Evolutionary conservation across 2,888 invertebrate species (phyloP).

Genomic region (Bruchidius siliquastri): DNA sequence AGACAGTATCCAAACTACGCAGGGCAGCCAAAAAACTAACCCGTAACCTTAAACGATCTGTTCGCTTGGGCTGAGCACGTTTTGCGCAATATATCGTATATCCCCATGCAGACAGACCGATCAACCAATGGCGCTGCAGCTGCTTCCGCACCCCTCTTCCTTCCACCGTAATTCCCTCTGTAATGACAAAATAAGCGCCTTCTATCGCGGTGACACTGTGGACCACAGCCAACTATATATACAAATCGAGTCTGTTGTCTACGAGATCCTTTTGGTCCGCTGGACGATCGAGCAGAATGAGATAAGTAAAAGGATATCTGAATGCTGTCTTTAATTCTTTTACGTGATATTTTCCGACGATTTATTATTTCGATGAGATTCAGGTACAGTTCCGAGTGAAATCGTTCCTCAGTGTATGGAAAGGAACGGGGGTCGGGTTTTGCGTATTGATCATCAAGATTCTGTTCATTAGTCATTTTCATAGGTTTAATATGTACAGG

Average conservation of each 20-base stretch:
- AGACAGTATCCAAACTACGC: no score
- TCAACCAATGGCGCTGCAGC: conserved; percentile 35
- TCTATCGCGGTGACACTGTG: conserved; percentile 39
- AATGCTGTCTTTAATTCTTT: conserved; percentile 49
- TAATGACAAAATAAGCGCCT: conserved; percentile 50
- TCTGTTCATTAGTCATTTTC: no score
- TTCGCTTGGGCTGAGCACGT: conserved; percentile 25
- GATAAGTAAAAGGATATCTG: conserved; percentile 49
- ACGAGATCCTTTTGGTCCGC: conserved; percentile 25
- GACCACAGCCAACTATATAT: conserved; percentile 20
- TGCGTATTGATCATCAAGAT: no score
- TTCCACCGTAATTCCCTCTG: conserved; percentile 41
- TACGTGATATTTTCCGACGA: conserved; percentile 49
- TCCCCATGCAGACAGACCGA: conserved; percentile 25
- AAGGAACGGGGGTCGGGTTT: no score
- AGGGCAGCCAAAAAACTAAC: no score
- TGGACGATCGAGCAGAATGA: conserved; percentile 30
- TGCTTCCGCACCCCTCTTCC: background rate
- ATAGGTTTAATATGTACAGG: no score
- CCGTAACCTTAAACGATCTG: background rate
- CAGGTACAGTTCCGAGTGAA: conserved; percentile 6
- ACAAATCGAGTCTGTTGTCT: background rate
- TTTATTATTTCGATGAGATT: conserved; percentile 44
- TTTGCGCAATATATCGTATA: conserved; percentile 42
- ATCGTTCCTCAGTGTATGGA: background rate